A percentile compares a stretch with the other conserved stretches of the same genome.
These are phyloP conservation scores for Oxyscelio sp. DNA, from an alignment of 2,888 invertebrate genomes.

Conservation along the genomic window DNA sequence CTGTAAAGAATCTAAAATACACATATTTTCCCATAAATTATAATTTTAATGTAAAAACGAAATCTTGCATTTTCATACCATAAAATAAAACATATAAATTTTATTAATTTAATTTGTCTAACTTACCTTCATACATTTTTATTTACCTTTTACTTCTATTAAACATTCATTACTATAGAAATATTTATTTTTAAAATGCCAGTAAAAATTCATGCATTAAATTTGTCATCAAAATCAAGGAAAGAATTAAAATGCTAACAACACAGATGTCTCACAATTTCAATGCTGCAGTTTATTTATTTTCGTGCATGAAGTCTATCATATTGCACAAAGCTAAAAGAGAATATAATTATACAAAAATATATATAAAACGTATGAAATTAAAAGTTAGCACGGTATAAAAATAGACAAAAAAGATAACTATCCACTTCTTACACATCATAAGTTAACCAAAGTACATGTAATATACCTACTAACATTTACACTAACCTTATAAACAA, in stretches of 20 bases:
- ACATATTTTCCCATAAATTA: too few species aligned
- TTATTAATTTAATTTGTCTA: too few species aligned
- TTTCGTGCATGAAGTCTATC: conserved; percentile 1
- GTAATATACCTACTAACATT: background rate
- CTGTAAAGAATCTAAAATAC: too few species aligned
- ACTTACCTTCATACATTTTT: background rate
- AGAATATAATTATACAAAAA: background rate
- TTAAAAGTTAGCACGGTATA: background rate
- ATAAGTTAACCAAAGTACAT: background rate
- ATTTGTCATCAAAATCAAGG: background rate
- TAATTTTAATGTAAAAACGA: background rate
- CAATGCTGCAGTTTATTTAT: background rate
- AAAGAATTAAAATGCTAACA: background rate
- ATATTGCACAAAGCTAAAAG: conserved; percentile 1
- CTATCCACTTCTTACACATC: background rate
- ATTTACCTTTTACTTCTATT: background rate
- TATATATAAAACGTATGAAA: background rate
- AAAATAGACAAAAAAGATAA: background rate
- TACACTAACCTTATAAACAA: conserved; percentile 26
- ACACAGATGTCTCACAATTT: background rate
- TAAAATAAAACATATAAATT: too few species aligned
- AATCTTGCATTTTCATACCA: background rate
- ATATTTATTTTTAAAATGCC: background rate
- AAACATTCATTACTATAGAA: background rate
- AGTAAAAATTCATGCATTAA: background rate